Percentiles rank a stretch among this genome's conserved stretches.
These are phyloP conservation scores for Cirrhinus mrigala DNA, from an alignment of 2,797 vertebrate species.

Conservation along the genomic window DNA sequence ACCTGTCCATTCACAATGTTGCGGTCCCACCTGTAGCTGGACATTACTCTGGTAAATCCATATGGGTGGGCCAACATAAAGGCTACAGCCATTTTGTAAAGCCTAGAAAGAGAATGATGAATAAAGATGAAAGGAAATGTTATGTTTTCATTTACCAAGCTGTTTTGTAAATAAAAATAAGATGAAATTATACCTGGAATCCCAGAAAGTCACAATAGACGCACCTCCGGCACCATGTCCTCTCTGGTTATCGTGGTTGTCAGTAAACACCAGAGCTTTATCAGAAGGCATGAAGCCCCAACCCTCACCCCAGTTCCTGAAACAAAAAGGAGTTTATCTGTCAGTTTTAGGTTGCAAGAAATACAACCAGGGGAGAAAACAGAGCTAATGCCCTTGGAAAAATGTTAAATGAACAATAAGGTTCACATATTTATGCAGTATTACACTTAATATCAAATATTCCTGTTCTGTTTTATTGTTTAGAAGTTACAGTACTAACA, in stretches of 20 bases:
- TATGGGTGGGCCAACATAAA: slow-evolving; percentile 96
- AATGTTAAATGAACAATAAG: background rate
- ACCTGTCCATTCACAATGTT: slow-evolving; percentile 83
- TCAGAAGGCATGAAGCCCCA: slow-evolving; percentile 88
- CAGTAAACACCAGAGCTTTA: slow-evolving; percentile 89
- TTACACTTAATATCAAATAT: background rate
- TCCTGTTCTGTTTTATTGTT: background rate
- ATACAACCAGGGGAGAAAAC: background rate
- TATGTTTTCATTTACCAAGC: background rate
- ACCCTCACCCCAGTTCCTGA: slow-evolving; percentile 94
- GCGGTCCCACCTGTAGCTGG: slow-evolving; percentile 89
- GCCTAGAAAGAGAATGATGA: slow-evolving; percentile 63
- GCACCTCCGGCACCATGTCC: slow-evolving; percentile 89
- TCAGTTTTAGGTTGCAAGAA: background rate
- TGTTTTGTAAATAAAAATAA: background rate
- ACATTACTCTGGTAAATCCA: slow-evolving; percentile 91
- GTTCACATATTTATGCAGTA: background rate
- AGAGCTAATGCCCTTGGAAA: background rate
- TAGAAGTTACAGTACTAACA: background rate
- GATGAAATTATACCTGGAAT: slow-evolving; percentile 78
- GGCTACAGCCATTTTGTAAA: slow-evolving; percentile 89
- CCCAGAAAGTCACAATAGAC: slow-evolving; percentile 91
- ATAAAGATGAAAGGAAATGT: background rate
- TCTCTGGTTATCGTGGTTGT: slow-evolving; percentile 96
- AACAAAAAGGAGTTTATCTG: background rate